Conservation (phyloP, 1,140 invertebrate genomes). For the Penaeus japonicus region DNA sequence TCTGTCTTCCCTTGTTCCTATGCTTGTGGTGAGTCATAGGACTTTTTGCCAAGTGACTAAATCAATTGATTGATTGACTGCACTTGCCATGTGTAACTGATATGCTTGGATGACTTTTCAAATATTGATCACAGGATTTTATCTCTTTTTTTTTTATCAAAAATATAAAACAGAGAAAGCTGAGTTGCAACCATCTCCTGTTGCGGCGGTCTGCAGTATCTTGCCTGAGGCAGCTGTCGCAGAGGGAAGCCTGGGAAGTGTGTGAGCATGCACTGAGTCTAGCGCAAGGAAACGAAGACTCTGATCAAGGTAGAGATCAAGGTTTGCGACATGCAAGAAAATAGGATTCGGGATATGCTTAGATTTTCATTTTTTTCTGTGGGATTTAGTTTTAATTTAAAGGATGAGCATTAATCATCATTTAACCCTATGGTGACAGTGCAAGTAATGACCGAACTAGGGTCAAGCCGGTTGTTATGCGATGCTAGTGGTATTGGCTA, state of each 20-base stretch:
- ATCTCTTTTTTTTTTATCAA: not conserved
- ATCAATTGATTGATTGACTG: not conserved
- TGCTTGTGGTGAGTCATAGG: conserved; percentile 82
- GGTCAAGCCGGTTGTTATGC: too few species aligned
- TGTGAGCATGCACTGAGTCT: conserved; percentile 87
- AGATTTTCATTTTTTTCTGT: too few species aligned
- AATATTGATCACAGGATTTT: not conserved
- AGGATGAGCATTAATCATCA: too few species aligned
- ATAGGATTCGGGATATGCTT: not conserved
- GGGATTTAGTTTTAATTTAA: too few species aligned
- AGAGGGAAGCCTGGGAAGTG: conserved; percentile 94
- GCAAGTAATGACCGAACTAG: too few species aligned
- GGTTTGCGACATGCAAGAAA: not conserved
- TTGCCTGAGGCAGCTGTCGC: conserved; percentile 93
- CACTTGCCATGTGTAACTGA: not conserved
- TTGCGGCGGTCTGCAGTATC: conserved; percentile 92
- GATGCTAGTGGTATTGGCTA: too few species aligned
- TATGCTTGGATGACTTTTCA: too few species aligned
- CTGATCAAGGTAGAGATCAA: conserved; percentile 60
- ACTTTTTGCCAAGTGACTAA: not conserved
- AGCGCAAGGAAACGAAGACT: conserved; percentile 71
- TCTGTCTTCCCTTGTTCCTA: conserved; percentile 89
- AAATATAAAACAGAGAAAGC: conserved; percentile 72
- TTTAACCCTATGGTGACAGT: too few species aligned
- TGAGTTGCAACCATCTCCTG: conserved; percentile 87